Evolutionary conservation across 2,797 vertebrate species (phyloP).

Genomic region (Anniella stebbinsi): DNA sequence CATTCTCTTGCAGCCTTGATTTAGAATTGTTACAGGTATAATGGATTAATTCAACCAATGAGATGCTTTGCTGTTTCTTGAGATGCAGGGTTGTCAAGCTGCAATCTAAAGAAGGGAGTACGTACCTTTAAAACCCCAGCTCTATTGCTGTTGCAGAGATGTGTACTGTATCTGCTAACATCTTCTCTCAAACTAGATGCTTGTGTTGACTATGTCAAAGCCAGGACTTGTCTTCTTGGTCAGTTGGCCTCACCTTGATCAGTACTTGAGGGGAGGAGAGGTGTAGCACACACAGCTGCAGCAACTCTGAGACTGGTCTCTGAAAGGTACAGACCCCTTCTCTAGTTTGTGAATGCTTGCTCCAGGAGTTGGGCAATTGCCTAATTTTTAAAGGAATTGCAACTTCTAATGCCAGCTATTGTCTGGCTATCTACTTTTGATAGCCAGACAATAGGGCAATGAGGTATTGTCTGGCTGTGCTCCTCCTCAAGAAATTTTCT

Average conservation of each 20-base stretch:
- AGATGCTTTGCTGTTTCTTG: background rate
- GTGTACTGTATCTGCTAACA: too few relatives aligned
- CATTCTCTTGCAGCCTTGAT: background rate
- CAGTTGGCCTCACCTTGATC: background rate
- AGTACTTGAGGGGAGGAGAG: background rate
- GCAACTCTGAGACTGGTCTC: background rate
- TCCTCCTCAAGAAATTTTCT: background rate
- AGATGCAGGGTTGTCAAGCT: background rate
- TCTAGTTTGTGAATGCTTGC: background rate
- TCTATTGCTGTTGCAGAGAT: background rate
- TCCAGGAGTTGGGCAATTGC: background rate
- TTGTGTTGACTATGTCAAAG: background rate
- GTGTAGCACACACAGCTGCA: background rate
- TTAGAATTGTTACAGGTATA: background rate
- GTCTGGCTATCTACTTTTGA: background rate
- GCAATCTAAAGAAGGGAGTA: background rate
- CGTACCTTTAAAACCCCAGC: background rate
- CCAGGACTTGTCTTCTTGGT: background rate
- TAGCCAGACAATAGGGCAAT: background rate
- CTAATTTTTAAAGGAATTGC: background rate
- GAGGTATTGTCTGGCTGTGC: fast-evolving
- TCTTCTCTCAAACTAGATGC: background rate
- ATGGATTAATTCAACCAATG: background rate
- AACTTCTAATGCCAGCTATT: fast-evolving
- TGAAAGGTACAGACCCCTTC: background rate